Evolutionary conservation across 2,888 invertebrate species (phyloP).

Genomic region (Blastobasis lacticolella): DNA sequence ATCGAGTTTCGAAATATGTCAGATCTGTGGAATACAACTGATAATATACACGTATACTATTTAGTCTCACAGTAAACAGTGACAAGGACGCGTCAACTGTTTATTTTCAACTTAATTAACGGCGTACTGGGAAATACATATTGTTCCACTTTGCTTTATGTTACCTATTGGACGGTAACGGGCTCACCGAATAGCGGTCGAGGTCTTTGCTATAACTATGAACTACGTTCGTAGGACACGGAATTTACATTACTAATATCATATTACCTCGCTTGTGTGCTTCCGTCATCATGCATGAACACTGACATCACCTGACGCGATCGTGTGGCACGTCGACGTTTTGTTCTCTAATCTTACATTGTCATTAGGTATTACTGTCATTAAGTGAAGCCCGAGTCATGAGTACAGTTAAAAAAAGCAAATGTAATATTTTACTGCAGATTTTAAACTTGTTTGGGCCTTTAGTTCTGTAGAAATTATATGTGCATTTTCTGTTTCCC

Average conservation of each 20-base stretch:
- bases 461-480: too few relatives aligned
- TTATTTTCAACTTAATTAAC: slow-evolving; percentile 7
- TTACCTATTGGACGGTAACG: slow-evolving; percentile 31
- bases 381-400: slow-evolving; percentile 8
- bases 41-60: too few relatives aligned
- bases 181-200: slow-evolving; percentile 52
- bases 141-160: slow-evolving; percentile 10
- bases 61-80: slow-evolving; percentile 1
- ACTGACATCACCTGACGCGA: slow-evolving; percentile 44
- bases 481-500: too few relatives aligned
- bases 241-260: slow-evolving; percentile 11
- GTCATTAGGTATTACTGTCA: slow-evolving; percentile 6
- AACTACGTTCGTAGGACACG: too few relatives aligned
- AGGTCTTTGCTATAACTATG: slow-evolving; percentile 34
- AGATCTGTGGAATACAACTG: too few relatives aligned
- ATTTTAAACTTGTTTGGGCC: slow-evolving; percentile 2
- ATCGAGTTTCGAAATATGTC: too few relatives aligned
- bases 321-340: slow-evolving; percentile 3
- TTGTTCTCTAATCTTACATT: slow-evolving; percentile 1
- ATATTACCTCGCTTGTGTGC: slow-evolving; percentile 28
- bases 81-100: slow-evolving; percentile 1
- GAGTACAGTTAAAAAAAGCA: slow-evolving; percentile 5
- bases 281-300: slow-evolving; percentile 30
- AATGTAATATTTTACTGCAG: slow-evolving; percentile 3
- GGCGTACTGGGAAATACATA: slow-evolving; percentile 4